Evolutionary conservation across 30 jellyfish, hydroid and myxozoan species (phyloP), one percentile per base, ranked within the genome.

Genomic region (Hydractinia echinata): DNA sequence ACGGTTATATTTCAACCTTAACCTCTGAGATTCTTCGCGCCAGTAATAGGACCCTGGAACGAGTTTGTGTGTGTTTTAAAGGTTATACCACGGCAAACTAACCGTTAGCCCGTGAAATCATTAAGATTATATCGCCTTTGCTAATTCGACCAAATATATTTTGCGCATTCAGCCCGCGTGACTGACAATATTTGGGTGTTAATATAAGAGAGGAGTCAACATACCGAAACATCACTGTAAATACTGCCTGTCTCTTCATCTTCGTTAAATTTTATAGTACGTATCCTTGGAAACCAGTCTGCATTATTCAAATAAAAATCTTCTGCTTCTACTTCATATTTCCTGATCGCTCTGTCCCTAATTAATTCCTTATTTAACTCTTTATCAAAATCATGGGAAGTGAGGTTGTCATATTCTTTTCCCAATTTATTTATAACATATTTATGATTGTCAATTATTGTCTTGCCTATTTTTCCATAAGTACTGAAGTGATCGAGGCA

Each of bases 221-320:
- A 20, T 71, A 71, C 81, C 81, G 81, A 71, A 52, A 19, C 81
- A 7, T 10, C 67, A 19, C 81, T 71, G 61, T 52, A 3, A 9
- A 71, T 58, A 19, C 81, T 71, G 18, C 13, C 19, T 58, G 19
- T 58, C 69, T 58, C 81, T 71, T n/a, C 44, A 71, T 71, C 61
- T 71, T 50, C 61, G 15, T 71, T 58, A n/a, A 20, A 14, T 50
- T 71, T 71, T 71, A 50, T 3, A 19, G 61, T 50, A 8, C 81
- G 81, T 20, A 71, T 54, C 60, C 81, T 54, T 71, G 81, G 81
- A 19, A 71, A 71, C 81, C 81, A 71, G 67, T 71, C 81, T 20
- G 60, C 61, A 71, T 71, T 71, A 20, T 4, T 52, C 7, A 71
- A 30, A 15, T 5, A 20, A 50, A 71, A 71, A n/a, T 71, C 81